A percentile compares a stretch with the other conserved stretches of the same genome.
Evolutionary conservation across 2,113 vertebrate genomes (phyloP).

Genomic region (Pomatorhinus ruficollis): DNA sequence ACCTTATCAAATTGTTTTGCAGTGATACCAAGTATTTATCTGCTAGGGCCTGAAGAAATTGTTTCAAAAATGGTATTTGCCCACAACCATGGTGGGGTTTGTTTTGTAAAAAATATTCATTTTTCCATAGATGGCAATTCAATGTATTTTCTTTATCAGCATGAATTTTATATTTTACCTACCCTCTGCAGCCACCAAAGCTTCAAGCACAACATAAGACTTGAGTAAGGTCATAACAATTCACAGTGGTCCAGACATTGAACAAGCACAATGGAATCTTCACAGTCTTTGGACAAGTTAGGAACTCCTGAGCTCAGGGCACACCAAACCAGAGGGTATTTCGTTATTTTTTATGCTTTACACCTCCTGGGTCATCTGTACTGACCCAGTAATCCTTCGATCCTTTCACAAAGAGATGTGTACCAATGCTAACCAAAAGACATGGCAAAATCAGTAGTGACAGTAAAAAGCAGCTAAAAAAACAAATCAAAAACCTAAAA

Average conservation of each 20-base stretch:
- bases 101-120: neutral
- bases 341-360: neutral
- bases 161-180: neutral
- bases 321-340: neutral
- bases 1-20: neutral
- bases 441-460: neutral
- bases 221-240: neutral
- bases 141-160: neutral
- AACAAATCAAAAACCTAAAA: neutral
- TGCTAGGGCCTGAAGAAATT: neutral
- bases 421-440: neutral
- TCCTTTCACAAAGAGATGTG: neutral
- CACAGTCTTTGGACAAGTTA: neutral
- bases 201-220: neutral
- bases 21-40: neutral
- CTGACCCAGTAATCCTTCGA: neutral
- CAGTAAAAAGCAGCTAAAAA: neutral
- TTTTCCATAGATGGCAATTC: neutral
- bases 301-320: neutral
- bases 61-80: neutral
- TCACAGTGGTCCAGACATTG: neutral
- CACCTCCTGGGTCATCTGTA: neutral
- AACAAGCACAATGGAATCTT: neutral
- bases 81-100: neutral
- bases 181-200: neutral